Conservation (phyloP, 2,113 vertebrate species). For the Antennarius striatus region DNA sequence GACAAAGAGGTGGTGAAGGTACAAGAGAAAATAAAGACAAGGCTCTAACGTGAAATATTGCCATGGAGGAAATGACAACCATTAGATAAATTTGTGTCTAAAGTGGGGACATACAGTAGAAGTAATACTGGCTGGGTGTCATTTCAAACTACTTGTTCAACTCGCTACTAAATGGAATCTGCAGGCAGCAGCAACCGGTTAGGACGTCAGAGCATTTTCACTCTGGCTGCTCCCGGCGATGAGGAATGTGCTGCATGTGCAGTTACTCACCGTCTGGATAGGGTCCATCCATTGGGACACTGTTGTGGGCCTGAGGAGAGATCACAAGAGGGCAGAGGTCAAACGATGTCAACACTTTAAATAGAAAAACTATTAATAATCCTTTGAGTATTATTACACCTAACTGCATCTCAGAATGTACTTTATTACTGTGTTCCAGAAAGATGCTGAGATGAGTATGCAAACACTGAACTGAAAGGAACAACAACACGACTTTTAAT, state of each 20-base stretch:
- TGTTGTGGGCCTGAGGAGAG: constrained; percentile 72
- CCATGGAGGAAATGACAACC: background rate
- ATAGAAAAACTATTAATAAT: background rate
- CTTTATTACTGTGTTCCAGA: background rate
- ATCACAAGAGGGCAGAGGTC: constrained; percentile 36
- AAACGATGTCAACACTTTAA: constrained; percentile 18
- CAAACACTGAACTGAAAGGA: too few relatives aligned
- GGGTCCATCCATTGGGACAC: constrained; percentile 45
- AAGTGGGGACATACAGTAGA: background rate
- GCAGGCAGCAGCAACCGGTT: constrained; percentile 8
- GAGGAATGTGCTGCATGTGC: constrained; percentile 53
- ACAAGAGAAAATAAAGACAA: background rate
- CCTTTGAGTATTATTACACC: background rate
- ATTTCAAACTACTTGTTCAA: background rate
- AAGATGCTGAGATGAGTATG: background rate
- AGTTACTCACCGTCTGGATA: constrained; percentile 73
- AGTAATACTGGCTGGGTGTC: too few relatives aligned
- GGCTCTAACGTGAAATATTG: background rate
- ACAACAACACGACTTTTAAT: background rate
- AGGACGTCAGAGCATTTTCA: constrained; percentile 3
- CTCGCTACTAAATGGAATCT: background rate
- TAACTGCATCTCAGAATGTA: background rate
- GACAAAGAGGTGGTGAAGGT: background rate
- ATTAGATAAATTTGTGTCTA: background rate
- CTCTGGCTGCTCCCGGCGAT: constrained; percentile 19